These are phyloP conservation scores for Sycobia sp. DNA, from an alignment of 1,140 invertebrate genomes.

Conservation along the genomic window DNA sequence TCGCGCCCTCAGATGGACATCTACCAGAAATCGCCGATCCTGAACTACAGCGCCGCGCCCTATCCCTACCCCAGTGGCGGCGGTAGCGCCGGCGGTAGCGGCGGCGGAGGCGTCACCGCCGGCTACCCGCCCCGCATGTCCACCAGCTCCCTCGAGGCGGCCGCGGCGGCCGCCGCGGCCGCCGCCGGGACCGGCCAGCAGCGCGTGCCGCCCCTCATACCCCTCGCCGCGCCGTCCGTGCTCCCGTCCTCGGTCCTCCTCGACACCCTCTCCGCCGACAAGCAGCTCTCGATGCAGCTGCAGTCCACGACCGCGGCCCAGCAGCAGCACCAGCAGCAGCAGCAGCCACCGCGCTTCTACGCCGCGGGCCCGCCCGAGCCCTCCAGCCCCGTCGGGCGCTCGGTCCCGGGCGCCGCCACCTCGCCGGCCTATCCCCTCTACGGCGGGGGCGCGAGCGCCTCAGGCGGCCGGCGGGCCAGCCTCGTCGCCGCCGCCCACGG, in stretches of 20 bases:
- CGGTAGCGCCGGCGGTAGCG: too few species aligned
- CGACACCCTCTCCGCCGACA: too few species aligned
- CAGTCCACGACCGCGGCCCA: too few species aligned
- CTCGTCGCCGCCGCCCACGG: too few species aligned
- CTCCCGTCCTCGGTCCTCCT: not conserved
- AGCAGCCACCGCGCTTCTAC: not conserved
- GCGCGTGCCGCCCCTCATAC: not conserved
- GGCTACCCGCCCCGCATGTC: not conserved
- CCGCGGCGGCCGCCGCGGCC: not conserved
- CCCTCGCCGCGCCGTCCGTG: not conserved
- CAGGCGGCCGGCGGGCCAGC: not conserved
- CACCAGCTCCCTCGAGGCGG: not conserved
- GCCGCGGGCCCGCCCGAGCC: not conserved
- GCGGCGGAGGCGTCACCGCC: too few species aligned
- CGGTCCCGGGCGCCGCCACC: not conserved
- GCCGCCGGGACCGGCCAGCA: not conserved
- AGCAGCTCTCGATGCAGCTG: too few species aligned
- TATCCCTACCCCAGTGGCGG: not conserved
- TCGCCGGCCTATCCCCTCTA: too few species aligned
- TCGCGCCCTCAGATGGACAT: not conserved
- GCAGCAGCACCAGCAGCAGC: not conserved
- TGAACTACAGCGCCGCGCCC: not conserved
- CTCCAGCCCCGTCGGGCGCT: not conserved
- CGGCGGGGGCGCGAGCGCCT: not conserved
- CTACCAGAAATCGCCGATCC: not conserved